Evolutionary conservation across 2,888 invertebrate species (phyloP).

Genomic region (Syrista parreyssii): DNA sequence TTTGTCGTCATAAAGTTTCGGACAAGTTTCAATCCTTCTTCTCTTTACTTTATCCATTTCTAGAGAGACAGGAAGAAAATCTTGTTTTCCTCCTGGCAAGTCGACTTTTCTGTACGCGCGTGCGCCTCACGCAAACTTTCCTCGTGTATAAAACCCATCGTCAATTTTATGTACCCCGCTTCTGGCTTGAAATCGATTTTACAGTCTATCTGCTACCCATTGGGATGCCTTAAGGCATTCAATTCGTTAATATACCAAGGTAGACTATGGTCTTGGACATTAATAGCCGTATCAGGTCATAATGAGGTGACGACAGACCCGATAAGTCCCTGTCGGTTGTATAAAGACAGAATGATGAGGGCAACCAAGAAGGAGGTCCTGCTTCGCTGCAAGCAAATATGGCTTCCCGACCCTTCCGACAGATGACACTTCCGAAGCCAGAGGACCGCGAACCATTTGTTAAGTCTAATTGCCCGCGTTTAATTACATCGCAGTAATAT

Average conservation of each 20-base stretch:
- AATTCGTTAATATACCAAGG: not conserved
- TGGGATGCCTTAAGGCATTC: not conserved
- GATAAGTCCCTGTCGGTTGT: constrained; percentile 34
- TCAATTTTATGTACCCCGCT: constrained; percentile 23
- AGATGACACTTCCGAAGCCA: constrained; percentile 38
- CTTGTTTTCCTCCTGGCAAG: not conserved
- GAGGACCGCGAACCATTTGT: constrained; percentile 33
- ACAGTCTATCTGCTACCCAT: too few relatives aligned
- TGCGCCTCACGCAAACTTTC: not conserved
- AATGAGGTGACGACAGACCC: constrained; percentile 33
- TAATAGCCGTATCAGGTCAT: constrained; percentile 15
- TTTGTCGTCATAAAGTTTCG: not conserved
- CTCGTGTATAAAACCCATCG: constrained; percentile 21
- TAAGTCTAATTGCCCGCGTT: constrained; percentile 37
- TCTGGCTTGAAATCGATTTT: not conserved
- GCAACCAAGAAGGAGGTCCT: not conserved
- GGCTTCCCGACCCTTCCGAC: constrained; percentile 12
- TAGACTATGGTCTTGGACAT: not conserved
- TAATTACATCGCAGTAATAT: constrained; percentile 30
- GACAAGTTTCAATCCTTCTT: too few relatives aligned
- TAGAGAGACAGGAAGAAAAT: not conserved
- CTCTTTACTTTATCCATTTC: not conserved
- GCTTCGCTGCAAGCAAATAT: not conserved
- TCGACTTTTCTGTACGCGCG: not conserved
- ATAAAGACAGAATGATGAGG: constrained; percentile 10